phyloP scores from a whole-genome alignment of 1,140 invertebrate species.

The Euschistus heros region DNA sequence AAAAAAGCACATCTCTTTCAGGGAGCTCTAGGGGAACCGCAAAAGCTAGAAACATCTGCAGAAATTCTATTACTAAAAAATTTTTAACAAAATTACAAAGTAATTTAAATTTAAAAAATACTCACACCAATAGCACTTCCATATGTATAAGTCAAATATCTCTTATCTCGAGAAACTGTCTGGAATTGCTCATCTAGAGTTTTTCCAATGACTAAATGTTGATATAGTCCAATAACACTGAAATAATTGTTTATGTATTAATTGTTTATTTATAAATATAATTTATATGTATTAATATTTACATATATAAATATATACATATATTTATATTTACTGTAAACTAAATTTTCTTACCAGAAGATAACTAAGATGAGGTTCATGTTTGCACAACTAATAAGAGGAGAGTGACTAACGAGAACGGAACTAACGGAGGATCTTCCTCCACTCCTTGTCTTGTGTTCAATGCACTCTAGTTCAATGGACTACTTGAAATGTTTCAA shows the following conservation, averaged over 20 bases:
- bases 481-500: no score
- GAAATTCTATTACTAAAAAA: not conserved
- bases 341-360: not conserved
- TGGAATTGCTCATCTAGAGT: conserved; percentile 11
- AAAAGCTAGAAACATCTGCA: conserved; percentile 50
- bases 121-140: conserved; percentile 22
- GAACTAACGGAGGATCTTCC: not conserved
- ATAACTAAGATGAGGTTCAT: not conserved
- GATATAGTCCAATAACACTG: not conserved
- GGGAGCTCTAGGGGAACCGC: conserved; percentile 58
- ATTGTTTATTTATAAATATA: not conserved
- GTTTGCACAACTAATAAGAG: not conserved
- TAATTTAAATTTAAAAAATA: not conserved
- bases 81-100: not conserved
- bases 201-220: not conserved
- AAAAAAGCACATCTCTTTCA: conserved; percentile 54
- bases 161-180: not conserved
- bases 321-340: not conserved
- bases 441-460: not conserved
- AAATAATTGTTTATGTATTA: not conserved
- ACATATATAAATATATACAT: not conserved
- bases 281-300: not conserved
- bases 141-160: conserved; percentile 10
- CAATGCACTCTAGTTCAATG: no score
- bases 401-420: not conserved